Base-by-base conservation (phyloP, 2,113 vertebrate genomes). In the Scartelaos histophorus region DNA sequence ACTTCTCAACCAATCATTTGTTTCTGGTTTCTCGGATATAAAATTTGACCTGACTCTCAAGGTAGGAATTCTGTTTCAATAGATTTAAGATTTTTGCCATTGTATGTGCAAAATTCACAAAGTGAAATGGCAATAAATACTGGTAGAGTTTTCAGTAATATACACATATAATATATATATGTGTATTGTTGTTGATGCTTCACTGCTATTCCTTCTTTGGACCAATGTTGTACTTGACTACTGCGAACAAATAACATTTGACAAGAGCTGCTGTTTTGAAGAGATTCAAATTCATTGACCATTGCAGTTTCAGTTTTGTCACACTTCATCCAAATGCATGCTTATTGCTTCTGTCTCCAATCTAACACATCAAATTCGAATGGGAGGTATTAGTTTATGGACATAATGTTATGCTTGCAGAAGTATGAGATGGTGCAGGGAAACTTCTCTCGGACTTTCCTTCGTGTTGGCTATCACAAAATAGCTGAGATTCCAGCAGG, bases 391-490 rank as follows among this genome's bases (percentile, higher is more conserved):
- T 29, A 16, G 13, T 25, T 29, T 60, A 13, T 61, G 13, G 15
- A 17, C 7, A 61, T 61, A 58, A 1, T 29, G 15, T 17, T 61
- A 13, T 61, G 5, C 25, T 73, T 76, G 58, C 82, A 87, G 85
- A 67, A 68, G 21, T 91, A 87, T 67, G 68, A 90, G 45, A 74
- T 90, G 65, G 84, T 94, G 67, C 90, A 56, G 56, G 92, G 91
- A 64, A 88, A 87, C 45, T 91, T 92, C 81, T 88, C 88, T 46
- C 82, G 61, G 7, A 82, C 78, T 22, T 88, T 91, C 62, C 90
- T 93, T 19, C 85, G 73, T 0, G 58, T 92, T 67, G 93, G 92
- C 60, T 94, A 94, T 83, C 92, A 94, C 82, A 93, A 92, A 85
- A 85, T 94, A 56, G 47, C 83, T 29, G 89, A 92, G 72, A 90